These are phyloP conservation scores for Pollachius pollachius DNA, from an alignment of 2,113 vertebrate genomes.

Conservation along the genomic window DNA sequence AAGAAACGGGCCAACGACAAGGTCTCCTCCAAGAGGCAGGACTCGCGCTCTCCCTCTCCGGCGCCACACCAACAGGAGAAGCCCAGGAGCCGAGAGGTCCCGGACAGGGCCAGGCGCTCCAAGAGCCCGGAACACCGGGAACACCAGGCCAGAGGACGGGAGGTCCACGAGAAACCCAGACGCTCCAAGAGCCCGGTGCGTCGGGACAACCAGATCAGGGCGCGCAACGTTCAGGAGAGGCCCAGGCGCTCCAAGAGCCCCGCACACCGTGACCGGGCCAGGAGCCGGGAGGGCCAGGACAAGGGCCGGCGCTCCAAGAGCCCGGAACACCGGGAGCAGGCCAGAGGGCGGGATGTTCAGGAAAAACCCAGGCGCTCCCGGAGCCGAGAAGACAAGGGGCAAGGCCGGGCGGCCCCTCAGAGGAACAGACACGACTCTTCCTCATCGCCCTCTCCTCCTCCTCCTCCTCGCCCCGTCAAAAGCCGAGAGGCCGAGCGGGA, in stretches of 20 bases:
- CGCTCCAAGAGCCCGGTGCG: slow-evolving; percentile 4
- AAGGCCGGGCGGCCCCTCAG: slow-evolving; percentile 34
- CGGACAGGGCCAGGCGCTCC: slow-evolving; percentile 1
- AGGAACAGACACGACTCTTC: slow-evolving; percentile 55
- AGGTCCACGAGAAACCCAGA: slow-evolving; percentile 15
- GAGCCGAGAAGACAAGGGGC: slow-evolving; percentile 27
- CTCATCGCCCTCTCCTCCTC: slow-evolving; percentile 33
- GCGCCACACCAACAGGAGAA: slow-evolving; percentile 21
- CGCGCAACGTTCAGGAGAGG: slow-evolving; percentile 21
- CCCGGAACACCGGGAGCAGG: neutral
- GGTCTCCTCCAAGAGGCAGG: slow-evolving; percentile 38
- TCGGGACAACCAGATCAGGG: slow-evolving; percentile 7
- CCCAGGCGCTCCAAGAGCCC: neutral
- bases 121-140: slow-evolving; percentile 30
- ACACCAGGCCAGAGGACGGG: slow-evolving; percentile 16
- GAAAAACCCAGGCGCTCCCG: slow-evolving; percentile 3
- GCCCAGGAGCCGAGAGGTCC: slow-evolving; percentile 25
- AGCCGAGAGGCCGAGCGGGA: slow-evolving; percentile 32
- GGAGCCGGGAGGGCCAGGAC: neutral
- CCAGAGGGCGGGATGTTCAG: neutral
- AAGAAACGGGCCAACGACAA: slow-evolving; percentile 31
- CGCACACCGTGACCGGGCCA: neutral
- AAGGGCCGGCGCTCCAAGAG: neutral
- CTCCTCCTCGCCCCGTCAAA: slow-evolving; percentile 13
- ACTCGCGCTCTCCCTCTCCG: slow-evolving; percentile 53